Evolutionary conservation across 1,140 invertebrate species (phyloP).

Genomic region (Aphidius gifuensis): DNA sequence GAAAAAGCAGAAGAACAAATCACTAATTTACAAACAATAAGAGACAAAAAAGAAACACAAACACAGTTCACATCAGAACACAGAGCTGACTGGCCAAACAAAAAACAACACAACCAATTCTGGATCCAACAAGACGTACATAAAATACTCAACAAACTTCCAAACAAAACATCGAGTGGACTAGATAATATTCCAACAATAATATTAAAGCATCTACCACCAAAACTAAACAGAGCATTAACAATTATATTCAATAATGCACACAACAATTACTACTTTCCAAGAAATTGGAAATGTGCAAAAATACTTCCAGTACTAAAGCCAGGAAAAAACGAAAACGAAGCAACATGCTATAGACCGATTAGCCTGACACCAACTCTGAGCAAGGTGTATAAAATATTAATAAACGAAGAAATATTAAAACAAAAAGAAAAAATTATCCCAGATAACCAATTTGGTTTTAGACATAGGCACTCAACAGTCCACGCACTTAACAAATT

Average conservation of each 20-base stretch:
- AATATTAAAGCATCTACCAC: conserved; percentile 16
- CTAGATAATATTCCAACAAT: conserved; percentile 12
- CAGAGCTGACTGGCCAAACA: background rate
- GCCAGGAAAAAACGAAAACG: conserved; percentile 3
- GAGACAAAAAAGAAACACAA: background rate
- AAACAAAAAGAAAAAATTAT: conserved; percentile 13
- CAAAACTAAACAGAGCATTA: conserved; percentile 6
- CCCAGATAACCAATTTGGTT: conserved; percentile 16
- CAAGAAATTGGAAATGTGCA: conserved; percentile 16
- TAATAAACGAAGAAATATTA: conserved; percentile 14
- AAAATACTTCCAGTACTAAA: conserved; percentile 15
- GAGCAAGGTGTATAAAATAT: conserved; percentile 14
- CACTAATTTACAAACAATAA: background rate
- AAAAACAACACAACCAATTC: background rate
- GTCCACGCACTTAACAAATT: conserved; percentile 18
- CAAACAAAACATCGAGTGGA: conserved; percentile 20
- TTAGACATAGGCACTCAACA: conserved; percentile 13
- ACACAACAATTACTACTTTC: conserved; percentile 21
- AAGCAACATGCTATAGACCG: conserved; percentile 19
- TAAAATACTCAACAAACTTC: conserved; percentile 7
- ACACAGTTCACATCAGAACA: background rate
- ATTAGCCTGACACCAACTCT: conserved; percentile 13
- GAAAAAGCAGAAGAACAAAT: background rate
- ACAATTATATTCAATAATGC: conserved; percentile 22
- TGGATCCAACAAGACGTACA: background rate